phyloP scores from a whole-genome alignment of 2,113 vertebrate species.

The Rhipidura dahli region DNA sequence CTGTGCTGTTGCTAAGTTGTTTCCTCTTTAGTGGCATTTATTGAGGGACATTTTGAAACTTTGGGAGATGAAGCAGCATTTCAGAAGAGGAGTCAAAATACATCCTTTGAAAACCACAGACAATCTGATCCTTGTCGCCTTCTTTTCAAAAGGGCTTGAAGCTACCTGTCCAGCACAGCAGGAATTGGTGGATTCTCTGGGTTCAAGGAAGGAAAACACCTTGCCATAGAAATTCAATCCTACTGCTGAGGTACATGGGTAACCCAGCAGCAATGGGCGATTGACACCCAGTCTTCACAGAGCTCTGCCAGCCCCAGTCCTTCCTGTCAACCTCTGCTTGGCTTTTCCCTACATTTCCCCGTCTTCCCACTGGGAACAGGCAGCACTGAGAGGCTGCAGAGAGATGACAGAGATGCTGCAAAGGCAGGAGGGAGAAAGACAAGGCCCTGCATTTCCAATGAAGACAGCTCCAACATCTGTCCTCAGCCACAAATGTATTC shows the following conservation, averaged over 20 bases:
- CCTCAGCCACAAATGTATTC: constrained; percentile 56
- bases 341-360: background rate
- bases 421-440: background rate
- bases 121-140: background rate
- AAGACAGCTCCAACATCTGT: constrained; percentile 58
- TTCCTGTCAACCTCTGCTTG: background rate
- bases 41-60: background rate
- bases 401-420: background rate
- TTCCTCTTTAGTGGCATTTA: background rate
- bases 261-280: background rate
- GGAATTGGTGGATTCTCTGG: background rate
- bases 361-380: background rate
- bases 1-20: background rate
- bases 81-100: background rate
- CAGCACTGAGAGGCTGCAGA: background rate
- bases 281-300: background rate
- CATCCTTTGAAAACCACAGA: background rate
- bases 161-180: background rate
- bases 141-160: background rate
- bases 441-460: background rate
- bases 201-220: background rate
- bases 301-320: background rate
- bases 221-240: background rate
- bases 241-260: background rate
- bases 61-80: background rate